Evolutionary conservation across 1,140 invertebrate genomes (phyloP).

Genomic region (Schmidtea mediterranea): DNA sequence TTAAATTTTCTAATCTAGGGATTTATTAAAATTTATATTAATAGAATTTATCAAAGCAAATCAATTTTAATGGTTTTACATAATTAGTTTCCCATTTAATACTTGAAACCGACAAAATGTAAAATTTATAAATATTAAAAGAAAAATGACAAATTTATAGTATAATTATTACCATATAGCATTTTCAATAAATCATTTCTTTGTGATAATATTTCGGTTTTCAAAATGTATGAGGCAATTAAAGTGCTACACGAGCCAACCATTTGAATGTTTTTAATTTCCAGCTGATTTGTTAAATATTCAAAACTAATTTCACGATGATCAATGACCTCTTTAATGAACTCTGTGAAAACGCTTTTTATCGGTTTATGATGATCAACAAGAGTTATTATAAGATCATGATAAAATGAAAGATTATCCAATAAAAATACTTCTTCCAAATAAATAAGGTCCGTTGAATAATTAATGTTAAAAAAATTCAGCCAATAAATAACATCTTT

Average conservation of each 20-base stretch:
- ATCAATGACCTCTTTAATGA: constrained; percentile 1
- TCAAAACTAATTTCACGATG: background rate
- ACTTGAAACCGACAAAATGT: too few species aligned
- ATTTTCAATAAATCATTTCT: too few species aligned
- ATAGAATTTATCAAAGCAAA: too few species aligned
- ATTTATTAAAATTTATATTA: too few species aligned
- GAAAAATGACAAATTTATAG: too few species aligned
- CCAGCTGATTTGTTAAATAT: background rate
- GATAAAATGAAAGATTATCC: background rate
- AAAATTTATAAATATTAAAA: too few species aligned
- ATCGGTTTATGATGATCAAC: constrained; percentile 3
- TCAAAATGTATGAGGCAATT: background rate
- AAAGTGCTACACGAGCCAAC: background rate
- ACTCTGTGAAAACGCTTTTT: background rate
- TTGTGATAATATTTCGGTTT: too few species aligned
- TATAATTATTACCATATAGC: too few species aligned
- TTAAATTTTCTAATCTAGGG: too few species aligned
- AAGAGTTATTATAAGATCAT: background rate
- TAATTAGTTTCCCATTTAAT: too few species aligned
- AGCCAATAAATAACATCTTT: background rate
- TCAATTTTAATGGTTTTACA: too few species aligned
- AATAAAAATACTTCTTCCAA: background rate
- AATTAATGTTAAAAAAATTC: background rate
- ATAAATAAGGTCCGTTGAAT: background rate
- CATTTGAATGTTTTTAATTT: background rate